phyloP scores from a whole-genome alignment of 2,113 vertebrate species.

The Dermatemys mawii region DNA sequence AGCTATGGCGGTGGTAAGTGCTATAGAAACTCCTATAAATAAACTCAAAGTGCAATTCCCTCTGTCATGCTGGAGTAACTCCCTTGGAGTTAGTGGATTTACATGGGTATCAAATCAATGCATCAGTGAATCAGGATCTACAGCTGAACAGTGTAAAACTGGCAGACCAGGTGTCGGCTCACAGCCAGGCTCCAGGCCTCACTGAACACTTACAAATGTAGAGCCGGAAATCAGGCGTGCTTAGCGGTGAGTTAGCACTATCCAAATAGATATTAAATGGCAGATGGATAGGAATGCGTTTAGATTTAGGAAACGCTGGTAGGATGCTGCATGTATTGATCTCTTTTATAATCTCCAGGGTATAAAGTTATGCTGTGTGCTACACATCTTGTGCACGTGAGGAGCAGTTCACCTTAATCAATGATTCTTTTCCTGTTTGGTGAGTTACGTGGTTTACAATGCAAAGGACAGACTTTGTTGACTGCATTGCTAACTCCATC shows the following conservation, averaged over 20 bases:
- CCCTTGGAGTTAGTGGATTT: neutral
- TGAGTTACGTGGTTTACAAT: too few relatives aligned
- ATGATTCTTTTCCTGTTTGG: too few relatives aligned
- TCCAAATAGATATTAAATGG: neutral
- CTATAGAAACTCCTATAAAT: neutral
- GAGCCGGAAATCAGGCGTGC: neutral
- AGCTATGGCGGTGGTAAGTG: neutral
- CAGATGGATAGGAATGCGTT: neutral
- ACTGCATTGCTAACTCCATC: neutral
- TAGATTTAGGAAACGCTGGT: neutral
- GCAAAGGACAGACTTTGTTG: neutral
- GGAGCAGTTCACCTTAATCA: too few relatives aligned
- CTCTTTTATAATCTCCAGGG: neutral
- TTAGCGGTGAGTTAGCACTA: neutral
- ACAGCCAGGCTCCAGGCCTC: neutral
- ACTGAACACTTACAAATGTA: too few relatives aligned
- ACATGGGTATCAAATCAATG: neutral
- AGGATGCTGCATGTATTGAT: neutral
- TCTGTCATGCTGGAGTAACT: neutral
- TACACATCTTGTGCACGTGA: too few relatives aligned
- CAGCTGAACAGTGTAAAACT: neutral
- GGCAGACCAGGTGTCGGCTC: neutral
- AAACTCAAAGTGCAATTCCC: neutral
- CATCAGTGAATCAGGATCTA: neutral
- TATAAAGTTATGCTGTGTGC: neutral